Evolutionary conservation across 1,140 invertebrate genomes (phyloP).

Genomic region (Euura lappo): DNA sequence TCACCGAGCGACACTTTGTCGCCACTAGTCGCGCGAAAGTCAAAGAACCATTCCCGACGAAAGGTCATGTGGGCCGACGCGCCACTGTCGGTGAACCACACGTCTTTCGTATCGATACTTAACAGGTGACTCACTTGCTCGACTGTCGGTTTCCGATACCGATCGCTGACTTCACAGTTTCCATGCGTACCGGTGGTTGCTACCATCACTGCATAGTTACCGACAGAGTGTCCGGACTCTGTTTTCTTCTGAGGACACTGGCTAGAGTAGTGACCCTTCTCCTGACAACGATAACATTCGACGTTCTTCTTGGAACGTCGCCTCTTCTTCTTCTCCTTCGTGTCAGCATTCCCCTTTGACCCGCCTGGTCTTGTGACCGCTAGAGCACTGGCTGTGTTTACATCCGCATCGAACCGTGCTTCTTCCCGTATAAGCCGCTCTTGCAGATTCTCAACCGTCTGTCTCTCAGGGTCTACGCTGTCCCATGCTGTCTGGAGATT

Average conservation of each 20-base stretch:
- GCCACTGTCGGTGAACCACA: conserved; percentile 8
- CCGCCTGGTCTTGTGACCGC: not conserved
- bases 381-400: conserved; percentile 15
- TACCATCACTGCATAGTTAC: not conserved
- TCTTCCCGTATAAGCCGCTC: conserved; percentile 29
- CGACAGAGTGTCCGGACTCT: not conserved
- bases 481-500: conserved; percentile 17
- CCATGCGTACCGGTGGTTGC: conserved; percentile 8
- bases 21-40: conserved; percentile 8
- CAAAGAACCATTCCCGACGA: conserved; percentile 3
- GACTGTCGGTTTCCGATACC: not conserved
- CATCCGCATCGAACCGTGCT: conserved; percentile 17
- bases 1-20: conserved; percentile 6
- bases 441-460: conserved; percentile 19
- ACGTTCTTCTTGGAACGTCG: conserved; percentile 14
- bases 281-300: conserved; percentile 13
- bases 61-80: no score
- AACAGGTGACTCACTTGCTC: not conserved
- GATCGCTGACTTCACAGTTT: not conserved
- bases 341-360: not conserved
- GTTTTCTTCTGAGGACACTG: conserved; percentile 10
- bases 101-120: conserved; percentile 10
- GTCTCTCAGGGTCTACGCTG: conserved; percentile 3
- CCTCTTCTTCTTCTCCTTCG: conserved; percentile 10
- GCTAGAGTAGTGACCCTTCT: conserved; percentile 9